Conservation (phyloP, 2,888 invertebrate species). For the Cyrtodaria siliqua region DNA sequence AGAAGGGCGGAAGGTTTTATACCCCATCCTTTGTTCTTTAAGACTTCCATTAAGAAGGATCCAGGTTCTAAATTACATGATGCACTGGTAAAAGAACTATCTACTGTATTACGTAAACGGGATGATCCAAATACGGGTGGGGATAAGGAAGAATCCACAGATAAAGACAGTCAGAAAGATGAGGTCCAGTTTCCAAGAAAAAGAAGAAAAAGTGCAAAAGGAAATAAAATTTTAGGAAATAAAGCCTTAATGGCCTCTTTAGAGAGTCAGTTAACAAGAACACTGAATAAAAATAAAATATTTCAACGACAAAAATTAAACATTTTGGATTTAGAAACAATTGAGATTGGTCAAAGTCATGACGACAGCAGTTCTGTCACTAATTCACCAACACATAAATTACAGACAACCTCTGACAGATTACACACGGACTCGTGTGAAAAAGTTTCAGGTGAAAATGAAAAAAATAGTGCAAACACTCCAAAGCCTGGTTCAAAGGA, state of each 20-base stretch:
- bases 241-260: slow-evolving; percentile 73
- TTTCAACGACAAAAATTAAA: slow-evolving; percentile 60
- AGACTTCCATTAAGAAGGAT: slow-evolving; percentile 76
- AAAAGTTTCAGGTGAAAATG: background rate
- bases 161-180: slow-evolving; percentile 28
- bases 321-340: slow-evolving; percentile 53
- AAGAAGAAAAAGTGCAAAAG: slow-evolving; percentile 48
- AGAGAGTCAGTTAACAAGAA: slow-evolving; percentile 75
- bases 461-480: background rate
- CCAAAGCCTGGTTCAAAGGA: background rate
- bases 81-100: slow-evolving; percentile 73
- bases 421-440: slow-evolving; percentile 6
- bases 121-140: slow-evolving; percentile 6
- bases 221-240: slow-evolving; percentile 73
- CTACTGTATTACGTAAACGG: slow-evolving; percentile 72
- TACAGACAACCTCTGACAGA: slow-evolving; percentile 13
- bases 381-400: slow-evolving; percentile 1
- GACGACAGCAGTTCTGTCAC: background rate
- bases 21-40: slow-evolving; percentile 76
- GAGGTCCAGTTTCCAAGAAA: slow-evolving; percentile 31
- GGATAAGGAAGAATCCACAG: slow-evolving; percentile 12
- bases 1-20: slow-evolving; percentile 25
- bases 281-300: slow-evolving; percentile 64
- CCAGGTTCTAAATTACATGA: slow-evolving; percentile 78
- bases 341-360: slow-evolving; percentile 37